These are phyloP conservation scores for Simalia tracyae DNA, from an alignment of 2,797 vertebrate species.

Conservation along the genomic window DNA sequence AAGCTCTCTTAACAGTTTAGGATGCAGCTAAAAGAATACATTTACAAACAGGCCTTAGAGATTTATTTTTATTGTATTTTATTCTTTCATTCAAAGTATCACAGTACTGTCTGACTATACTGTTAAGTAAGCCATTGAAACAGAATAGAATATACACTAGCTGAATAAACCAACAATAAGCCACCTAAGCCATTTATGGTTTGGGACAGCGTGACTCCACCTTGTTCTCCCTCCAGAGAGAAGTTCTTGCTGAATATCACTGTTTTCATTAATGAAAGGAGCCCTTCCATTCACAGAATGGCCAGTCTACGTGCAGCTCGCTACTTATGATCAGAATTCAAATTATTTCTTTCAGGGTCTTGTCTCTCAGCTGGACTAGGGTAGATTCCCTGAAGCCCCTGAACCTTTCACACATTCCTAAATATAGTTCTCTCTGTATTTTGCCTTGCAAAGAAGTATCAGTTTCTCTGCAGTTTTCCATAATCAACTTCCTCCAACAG, in stretches of 20 bases:
- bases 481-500: background rate
- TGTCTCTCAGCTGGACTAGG: background rate
- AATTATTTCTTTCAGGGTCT: background rate
- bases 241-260: background rate
- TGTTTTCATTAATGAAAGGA: background rate
- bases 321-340: background rate
- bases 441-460: background rate
- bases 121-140: background rate
- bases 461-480: background rate
- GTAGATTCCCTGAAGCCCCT: background rate
- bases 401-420: constrained; percentile 26
- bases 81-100: background rate
- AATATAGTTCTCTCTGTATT: constrained; percentile 1
- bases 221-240: background rate
- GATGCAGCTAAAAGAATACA: background rate
- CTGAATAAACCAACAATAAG: background rate
- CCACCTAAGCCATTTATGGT: background rate
- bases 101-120: background rate
- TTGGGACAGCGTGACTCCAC: background rate
- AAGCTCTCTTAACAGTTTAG: background rate
- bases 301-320: background rate
- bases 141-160: background rate
- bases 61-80: background rate
- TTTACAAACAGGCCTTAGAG: background rate
- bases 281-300: background rate